These are phyloP conservation scores for Dasypus novemcinctus DNA, from an alignment of 2,113 vertebrate species.

Conservation along the genomic window DNA sequence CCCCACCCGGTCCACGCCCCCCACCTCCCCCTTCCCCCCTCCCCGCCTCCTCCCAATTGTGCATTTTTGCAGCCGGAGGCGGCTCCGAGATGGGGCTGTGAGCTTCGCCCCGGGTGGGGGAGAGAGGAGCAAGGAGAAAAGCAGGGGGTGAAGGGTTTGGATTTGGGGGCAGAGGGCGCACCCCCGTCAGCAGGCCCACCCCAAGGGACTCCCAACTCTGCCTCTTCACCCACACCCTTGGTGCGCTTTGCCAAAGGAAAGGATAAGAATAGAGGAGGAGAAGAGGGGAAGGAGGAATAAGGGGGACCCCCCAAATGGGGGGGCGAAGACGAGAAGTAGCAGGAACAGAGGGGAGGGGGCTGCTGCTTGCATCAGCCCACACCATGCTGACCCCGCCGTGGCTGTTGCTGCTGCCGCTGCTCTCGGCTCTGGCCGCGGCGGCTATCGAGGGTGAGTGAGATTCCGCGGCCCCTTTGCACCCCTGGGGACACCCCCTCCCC, in stretches of 20 bases:
- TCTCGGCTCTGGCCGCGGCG: conserved; percentile 69
- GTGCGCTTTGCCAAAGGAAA: conserved; percentile 59
- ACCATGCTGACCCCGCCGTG: conserved; percentile 76
- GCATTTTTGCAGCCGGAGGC: conserved; percentile 80
- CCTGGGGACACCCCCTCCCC: conserved; percentile 71
- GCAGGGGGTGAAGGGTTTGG: conserved; percentile 60
- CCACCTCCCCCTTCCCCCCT: conserved; percentile 45
- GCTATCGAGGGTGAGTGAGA: conserved; percentile 77
- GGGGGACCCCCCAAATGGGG: conserved; percentile 74
- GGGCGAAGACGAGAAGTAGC: conserved; percentile 67
- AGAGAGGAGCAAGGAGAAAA: conserved; percentile 59
- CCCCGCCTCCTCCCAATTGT: conserved; percentile 78
- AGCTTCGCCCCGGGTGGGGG: conserved; percentile 70
- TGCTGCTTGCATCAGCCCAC: conserved; percentile 67
- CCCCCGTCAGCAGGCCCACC: conserved; percentile 50
- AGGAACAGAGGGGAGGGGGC: conserved; percentile 65
- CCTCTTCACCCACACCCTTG: conserved; percentile 67
- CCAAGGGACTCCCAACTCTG: conserved; percentile 49
- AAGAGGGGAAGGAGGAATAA: conserved; percentile 47
- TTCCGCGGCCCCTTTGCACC: conserved; percentile 60
- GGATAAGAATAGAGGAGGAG: conserved; percentile 65
- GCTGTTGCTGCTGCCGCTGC: conserved; percentile 70
- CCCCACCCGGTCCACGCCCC: conserved; percentile 71
- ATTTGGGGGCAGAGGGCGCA: conserved; percentile 62
- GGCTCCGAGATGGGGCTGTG: conserved; percentile 77